Conservation (phyloP, 2,888 invertebrate species). For the Spatulosminthurus flaviceps region DNA sequence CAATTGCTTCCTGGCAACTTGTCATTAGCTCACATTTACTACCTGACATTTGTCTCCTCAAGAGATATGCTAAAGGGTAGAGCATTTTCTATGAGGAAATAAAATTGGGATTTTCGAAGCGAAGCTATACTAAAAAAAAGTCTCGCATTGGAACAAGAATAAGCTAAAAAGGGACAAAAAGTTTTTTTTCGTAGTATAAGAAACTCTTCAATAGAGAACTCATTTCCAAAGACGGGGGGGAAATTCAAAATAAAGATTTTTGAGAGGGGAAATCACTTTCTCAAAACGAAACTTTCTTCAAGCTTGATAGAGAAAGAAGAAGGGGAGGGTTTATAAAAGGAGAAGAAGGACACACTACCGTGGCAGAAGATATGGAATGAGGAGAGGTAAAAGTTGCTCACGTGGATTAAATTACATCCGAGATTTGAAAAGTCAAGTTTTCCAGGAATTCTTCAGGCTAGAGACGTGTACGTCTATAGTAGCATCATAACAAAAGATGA, state of each 20-base stretch:
- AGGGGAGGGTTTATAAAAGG: neutral
- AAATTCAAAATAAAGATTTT: too few relatives aligned
- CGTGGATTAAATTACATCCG: slow-evolving; percentile 18
- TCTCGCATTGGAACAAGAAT: too few relatives aligned
- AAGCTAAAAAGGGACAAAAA: too few relatives aligned
- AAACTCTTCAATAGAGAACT: too few relatives aligned
- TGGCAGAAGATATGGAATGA: neutral
- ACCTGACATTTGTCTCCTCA: slow-evolving; percentile 2
- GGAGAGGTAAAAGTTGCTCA: neutral
- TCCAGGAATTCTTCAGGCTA: slow-evolving; percentile 10
- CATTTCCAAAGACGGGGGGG: too few relatives aligned
- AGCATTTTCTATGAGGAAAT: neutral
- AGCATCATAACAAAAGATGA: slow-evolving; percentile 1
- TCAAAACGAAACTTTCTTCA: too few relatives aligned
- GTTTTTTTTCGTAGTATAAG: too few relatives aligned
- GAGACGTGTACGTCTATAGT: too few relatives aligned
- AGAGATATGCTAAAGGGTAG: neutral
- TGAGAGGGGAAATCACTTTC: too few relatives aligned
- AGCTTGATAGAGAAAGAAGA: neutral
- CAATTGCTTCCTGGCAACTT: slow-evolving; percentile 10
- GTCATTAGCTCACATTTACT: slow-evolving; percentile 13
- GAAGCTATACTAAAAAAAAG: too few relatives aligned
- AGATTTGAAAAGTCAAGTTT: slow-evolving; percentile 14
- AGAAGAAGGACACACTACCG: neutral
- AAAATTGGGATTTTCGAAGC: neutral